Evolutionary conservation across 2,888 invertebrate species (phyloP).

Genomic region (Acanthoscelides obtectus): DNA sequence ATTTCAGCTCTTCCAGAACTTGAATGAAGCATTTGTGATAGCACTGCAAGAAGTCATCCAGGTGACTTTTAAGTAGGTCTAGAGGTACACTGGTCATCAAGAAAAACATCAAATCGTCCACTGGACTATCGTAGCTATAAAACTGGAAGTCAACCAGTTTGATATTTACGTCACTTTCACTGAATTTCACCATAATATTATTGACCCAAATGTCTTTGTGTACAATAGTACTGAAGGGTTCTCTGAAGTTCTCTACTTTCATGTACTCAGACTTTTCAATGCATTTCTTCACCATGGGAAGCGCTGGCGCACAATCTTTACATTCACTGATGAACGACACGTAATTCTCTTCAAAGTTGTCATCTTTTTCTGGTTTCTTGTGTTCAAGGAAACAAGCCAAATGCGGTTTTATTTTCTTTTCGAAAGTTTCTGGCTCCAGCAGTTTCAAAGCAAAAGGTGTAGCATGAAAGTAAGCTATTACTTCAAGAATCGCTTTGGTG

Average conservation of each 20-base stretch:
- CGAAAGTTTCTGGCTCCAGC: slow-evolving; percentile 6
- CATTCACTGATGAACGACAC: slow-evolving; percentile 10
- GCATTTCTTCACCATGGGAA: slow-evolving; percentile 7
- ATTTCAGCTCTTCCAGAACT: background rate
- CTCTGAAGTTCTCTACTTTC: slow-evolving; percentile 19
- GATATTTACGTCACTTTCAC: slow-evolving; percentile 17
- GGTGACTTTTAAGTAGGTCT: background rate
- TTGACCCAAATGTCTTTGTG: slow-evolving; percentile 58
- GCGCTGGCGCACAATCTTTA: slow-evolving; percentile 8
- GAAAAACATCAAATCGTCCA: slow-evolving; percentile 31
- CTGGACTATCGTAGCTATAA: slow-evolving; percentile 26
- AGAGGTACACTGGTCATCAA: slow-evolving; percentile 25
- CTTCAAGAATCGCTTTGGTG: background rate
- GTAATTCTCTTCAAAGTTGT: slow-evolving; percentile 2
- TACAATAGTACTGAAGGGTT: slow-evolving; percentile 51
- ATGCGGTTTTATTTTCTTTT: slow-evolving; percentile 5
- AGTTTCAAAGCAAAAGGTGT: background rate
- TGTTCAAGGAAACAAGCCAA: background rate
- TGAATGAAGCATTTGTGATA: background rate
- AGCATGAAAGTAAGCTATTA: slow-evolving; percentile 1
- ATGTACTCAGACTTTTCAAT: slow-evolving; percentile 10
- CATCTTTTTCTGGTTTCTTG: background rate
- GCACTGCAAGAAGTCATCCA: background rate
- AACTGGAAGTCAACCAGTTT: slow-evolving; percentile 34
- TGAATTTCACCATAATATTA: slow-evolving; percentile 50